A percentile compares a stretch with the other conserved stretches of the same genome.
Evolutionary conservation across 2,888 invertebrate genomes (phyloP).

Genomic region (Yponomeuta malinellus): DNA sequence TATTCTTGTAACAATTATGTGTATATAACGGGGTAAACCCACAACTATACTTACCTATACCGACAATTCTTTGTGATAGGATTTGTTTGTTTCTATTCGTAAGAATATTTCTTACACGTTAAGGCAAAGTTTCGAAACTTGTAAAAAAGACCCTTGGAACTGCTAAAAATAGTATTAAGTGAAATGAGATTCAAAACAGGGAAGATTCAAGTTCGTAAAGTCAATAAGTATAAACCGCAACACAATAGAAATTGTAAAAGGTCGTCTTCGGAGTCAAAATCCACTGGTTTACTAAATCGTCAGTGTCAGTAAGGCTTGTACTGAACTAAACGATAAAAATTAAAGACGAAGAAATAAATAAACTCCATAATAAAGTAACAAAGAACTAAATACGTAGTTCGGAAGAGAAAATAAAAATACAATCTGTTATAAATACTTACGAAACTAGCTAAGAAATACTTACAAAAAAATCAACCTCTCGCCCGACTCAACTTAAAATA

Average conservation of each 20-base stretch:
- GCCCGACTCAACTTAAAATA: slow-evolving; percentile 32
- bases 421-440: slow-evolving; percentile 65
- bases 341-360: slow-evolving; percentile 36
- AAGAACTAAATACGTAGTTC: slow-evolving; percentile 64
- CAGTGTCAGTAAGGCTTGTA: not conserved
- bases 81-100: not conserved
- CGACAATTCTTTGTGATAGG: not conserved
- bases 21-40: not conserved
- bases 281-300: not conserved
- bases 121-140: not conserved
- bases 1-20: slow-evolving; percentile 34
- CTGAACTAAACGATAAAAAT: not conserved
- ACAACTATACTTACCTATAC: not conserved
- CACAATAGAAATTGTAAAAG: slow-evolving; percentile 43
- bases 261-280: slow-evolving; percentile 4
- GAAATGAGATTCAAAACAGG: slow-evolving; percentile 62
- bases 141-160: slow-evolving; percentile 10
- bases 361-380: slow-evolving; percentile 46
- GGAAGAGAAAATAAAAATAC: slow-evolving; percentile 65
- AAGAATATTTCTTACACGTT: slow-evolving; percentile 9
- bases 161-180: slow-evolving; percentile 2
- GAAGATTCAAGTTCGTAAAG: slow-evolving; percentile 35
- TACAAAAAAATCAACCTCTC: slow-evolving; percentile 34
- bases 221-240: slow-evolving; percentile 71
- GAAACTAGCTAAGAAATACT: slow-evolving; percentile 44